phyloP scores from a whole-genome alignment of 1,140 invertebrate species.

The Papilio machaon region DNA sequence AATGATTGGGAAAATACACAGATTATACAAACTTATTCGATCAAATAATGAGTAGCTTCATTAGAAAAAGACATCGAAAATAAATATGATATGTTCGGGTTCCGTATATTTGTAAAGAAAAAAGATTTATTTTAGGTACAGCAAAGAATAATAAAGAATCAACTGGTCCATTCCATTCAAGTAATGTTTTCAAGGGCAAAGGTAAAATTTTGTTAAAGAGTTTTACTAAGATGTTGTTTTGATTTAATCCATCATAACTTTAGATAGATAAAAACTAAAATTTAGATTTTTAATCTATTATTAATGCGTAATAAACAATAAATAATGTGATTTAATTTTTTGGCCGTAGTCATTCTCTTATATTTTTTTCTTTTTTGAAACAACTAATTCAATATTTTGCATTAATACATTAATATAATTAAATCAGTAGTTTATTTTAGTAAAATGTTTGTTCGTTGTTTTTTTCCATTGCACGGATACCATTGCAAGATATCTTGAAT shows the following conservation, averaged over 20 bases:
- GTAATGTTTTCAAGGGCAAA: neutral
- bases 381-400: neutral
- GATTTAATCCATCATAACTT: neutral
- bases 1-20: too few relatives aligned
- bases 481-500: neutral
- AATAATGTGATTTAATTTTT: too few relatives aligned
- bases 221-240: neutral
- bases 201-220: neutral
- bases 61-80: too few relatives aligned
- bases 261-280: neutral
- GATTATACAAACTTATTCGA: too few relatives aligned
- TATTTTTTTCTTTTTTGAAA: too few relatives aligned
- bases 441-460: neutral
- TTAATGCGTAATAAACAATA: too few relatives aligned
- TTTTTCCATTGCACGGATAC: neutral
- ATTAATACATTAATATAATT: neutral
- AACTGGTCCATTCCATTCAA: neutral
- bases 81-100: too few relatives aligned
- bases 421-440: neutral
- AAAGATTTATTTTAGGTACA: neutral
- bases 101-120: neutral
- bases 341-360: too few relatives aligned
- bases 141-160: conserved; percentile 8
- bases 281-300: neutral
- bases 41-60: neutral